A percentile compares a stretch with the other conserved stretches of the same genome.
These are phyloP conservation scores for Mola mola DNA, from an alignment of 2,113 vertebrate genomes.

Conservation along the genomic window DNA sequence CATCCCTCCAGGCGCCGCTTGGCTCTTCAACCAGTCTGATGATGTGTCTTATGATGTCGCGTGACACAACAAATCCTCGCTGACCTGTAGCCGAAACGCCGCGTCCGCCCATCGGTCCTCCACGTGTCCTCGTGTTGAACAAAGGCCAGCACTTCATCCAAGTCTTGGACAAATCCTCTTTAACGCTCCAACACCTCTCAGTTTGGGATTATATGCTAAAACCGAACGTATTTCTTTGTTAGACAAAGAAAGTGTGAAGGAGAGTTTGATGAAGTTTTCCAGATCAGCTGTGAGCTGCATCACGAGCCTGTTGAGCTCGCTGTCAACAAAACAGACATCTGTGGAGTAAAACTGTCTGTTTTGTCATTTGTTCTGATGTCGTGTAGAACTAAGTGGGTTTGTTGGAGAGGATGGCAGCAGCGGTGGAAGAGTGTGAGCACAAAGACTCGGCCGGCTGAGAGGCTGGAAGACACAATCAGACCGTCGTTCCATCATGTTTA, in stretches of 20 bases:
- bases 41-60: constrained; percentile 11
- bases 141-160: constrained; percentile 17
- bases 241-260: constrained; percentile 17
- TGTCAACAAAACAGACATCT: too few relatives aligned
- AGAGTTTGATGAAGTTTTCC: not conserved
- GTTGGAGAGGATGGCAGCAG: too few relatives aligned
- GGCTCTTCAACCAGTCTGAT: constrained; percentile 1
- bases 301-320: too few relatives aligned
- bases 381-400: too few relatives aligned
- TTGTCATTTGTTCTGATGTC: too few relatives aligned
- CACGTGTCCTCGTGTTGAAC: constrained; percentile 9
- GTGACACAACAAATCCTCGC: constrained; percentile 8
- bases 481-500: too few relatives aligned
- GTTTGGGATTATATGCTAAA: constrained; percentile 2
- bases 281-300: too few relatives aligned
- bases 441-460: too few relatives aligned
- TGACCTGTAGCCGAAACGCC: constrained; percentile 5
- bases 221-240: constrained; percentile 16
- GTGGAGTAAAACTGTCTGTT: too few relatives aligned
- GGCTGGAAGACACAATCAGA: too few relatives aligned
- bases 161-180: constrained; percentile 26
- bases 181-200: constrained; percentile 6
- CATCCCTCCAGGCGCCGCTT: too few relatives aligned
- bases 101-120: constrained; percentile 11
- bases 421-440: too few relatives aligned